Base-by-base conservation (phyloP, 2,888 invertebrate genomes). In the Aphidoletes aphidimyza region DNA sequence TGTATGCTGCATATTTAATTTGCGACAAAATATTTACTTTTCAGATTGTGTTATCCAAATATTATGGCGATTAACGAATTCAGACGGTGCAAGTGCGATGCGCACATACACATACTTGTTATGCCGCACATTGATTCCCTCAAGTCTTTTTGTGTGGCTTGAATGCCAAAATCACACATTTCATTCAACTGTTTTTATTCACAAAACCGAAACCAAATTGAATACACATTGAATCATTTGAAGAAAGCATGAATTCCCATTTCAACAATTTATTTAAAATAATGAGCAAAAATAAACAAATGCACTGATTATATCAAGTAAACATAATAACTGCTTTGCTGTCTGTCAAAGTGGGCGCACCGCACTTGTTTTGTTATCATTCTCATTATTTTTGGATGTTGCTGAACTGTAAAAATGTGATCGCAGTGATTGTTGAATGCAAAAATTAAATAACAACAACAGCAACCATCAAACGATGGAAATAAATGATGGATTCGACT, bases 261-360 rank as follows among this genome's bases (percentile, higher is more conserved):
- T 47, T 9, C 47, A 19, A 47, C n/a, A n/a, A 19, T 19, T 54
- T 54, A 26, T n/a, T 11, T 54, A 54, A 54, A 54, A 26, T 54
- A 54, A 54, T 54, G 54, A 54, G 54, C 22, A 54, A 54, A 54
- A 54, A 54, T 54, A 17, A 54, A 54, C 54, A 54, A n/a, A 54
- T 26, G 19, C 6, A 47, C 17, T n/a, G 47, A 54, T 54, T 1
- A 54, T 54, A 5, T 54, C 22, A 54, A 8, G 54, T 54, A 26
- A 54, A 54, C 54, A 54, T 26, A 54, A 54, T 54, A 54, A 26
- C 5, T 26, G 54, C 54, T 26, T 54, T 26, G 54, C 3, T 54
- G n/a, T n/a, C 54, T 5, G 11, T 2, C n/a, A 54, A 26, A 26
- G 11, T 54, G 22, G 5, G 11, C 22, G 0, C 22, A 22, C 11